Base-by-base conservation (phyloP, 2,888 invertebrate genomes). In the Colletes collaris region DNA sequence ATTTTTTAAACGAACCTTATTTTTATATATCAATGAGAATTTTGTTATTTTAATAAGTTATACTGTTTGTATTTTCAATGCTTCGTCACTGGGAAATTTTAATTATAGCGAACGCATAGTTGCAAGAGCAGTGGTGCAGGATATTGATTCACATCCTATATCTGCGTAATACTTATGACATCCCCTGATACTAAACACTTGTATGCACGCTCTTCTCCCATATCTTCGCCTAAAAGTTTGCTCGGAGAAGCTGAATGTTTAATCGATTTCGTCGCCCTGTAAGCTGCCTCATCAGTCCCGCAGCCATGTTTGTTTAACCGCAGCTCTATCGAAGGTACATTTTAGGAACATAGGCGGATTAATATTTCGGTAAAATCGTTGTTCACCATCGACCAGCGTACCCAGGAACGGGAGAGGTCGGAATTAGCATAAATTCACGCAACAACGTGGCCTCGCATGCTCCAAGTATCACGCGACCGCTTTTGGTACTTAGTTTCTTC, bases 351-450 rank as follows among this genome's bases (percentile, higher is more conserved):
- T n/a, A 10, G 49, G 27, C 50, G 55, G 40, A 73, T 67, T 67
- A 53, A 76, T 71, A 76, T 66, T 62, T 66, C 55, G 69, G 62
- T 46, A 58, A 60, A 65, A 64, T 76, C 44, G 53, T 68, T 46
- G 60, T 65, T 76, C 76, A 55, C 50, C 59, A 50, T 55, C 65
- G 19, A 27, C 52, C 53, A 19, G 37, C 59, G 63, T 68, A 68
- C 46, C 27, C 68, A 40, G 37, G 40, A 19, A 44, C 10, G 10
- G 6, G 37, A 50, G 35, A 19, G 52, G 58, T 56, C 55, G 37
- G 60, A 56, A 78, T 73, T 68, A 72, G 37, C 73, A 65, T 65
- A 72, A 58, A 69, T 79, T 73, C 76, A 64, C 40, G 79, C 67
- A 71, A 76, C 37, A 19, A 6, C 35, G 46, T 37, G 5, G n/a